phyloP scores from a whole-genome alignment of 2,113 vertebrate genomes.

The Chlorodrepanis virens region DNA sequence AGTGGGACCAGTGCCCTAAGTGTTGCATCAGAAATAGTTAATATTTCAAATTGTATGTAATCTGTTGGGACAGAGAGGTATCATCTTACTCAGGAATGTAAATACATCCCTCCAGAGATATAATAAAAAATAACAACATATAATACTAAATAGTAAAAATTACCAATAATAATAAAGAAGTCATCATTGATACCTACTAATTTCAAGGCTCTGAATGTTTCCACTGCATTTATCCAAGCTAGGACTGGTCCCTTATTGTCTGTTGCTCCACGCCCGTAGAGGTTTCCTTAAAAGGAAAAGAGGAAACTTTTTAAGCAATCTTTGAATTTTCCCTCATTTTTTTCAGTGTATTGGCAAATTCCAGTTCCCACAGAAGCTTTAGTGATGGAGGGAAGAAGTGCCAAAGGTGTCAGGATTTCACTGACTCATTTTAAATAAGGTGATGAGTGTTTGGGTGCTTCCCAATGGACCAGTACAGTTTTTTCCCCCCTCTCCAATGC shows the following conservation, averaged over 20 bases:
- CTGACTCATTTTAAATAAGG: neutral
- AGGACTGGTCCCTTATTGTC: conserved; percentile 83
- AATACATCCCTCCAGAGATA: neutral
- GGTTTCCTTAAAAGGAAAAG: conserved; percentile 70
- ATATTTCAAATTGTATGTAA: neutral
- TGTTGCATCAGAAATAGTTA: neutral
- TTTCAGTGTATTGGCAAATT: neutral
- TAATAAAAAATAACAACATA: neutral
- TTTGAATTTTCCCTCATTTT: neutral
- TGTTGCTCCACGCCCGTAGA: conserved; percentile 77
- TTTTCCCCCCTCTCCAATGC: too few species aligned
- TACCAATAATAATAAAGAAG: neutral
- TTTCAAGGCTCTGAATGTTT: conserved; percentile 63
- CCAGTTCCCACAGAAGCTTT: neutral
- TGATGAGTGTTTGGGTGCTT: neutral
- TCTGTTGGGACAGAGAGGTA: neutral
- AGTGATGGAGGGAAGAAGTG: neutral
- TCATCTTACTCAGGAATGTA: neutral
- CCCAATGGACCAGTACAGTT: neutral
- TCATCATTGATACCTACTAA: conserved; percentile 62
- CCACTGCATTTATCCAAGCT: conserved; percentile 78
- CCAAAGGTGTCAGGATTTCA: neutral
- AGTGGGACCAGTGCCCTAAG: neutral
- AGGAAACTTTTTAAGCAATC: neutral
- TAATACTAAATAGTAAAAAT: neutral